These are phyloP conservation scores for Tragelaphus eurycerus DNA, from an alignment of 2,797 vertebrate species.

Conservation along the genomic window DNA sequence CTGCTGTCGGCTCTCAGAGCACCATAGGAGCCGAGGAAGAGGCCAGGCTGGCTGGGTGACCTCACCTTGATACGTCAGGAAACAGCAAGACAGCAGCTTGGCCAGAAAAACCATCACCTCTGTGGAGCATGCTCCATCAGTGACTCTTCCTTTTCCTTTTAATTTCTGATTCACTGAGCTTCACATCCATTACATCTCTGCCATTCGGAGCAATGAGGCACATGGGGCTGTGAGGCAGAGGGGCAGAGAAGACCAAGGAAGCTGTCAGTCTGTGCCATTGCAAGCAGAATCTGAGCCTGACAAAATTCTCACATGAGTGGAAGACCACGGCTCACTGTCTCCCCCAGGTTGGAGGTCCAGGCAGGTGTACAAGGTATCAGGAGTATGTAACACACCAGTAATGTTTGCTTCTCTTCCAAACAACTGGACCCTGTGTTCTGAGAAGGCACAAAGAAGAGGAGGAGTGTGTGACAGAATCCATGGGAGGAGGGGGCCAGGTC, in stretches of 20 bases:
- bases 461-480: neutral
- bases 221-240: neutral
- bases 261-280: neutral
- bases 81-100: neutral
- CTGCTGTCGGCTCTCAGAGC: neutral
- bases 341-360: neutral
- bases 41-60: neutral
- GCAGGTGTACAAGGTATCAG: constrained; percentile 71
- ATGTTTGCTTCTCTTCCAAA: constrained; percentile 73
- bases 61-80: neutral
- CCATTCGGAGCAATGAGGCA: neutral
- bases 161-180: constrained; percentile 54
- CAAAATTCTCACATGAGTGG: constrained; percentile 52
- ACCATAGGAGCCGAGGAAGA: neutral
- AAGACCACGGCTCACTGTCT: neutral
- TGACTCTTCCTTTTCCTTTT: constrained; percentile 23
- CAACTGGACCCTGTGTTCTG: constrained; percentile 67
- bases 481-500: neutral
- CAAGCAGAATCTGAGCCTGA: constrained; percentile 55
- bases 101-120: neutral
- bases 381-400: constrained; percentile 69
- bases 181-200: neutral
- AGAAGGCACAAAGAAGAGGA: constrained; percentile 30
- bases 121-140: rapidly evolving
- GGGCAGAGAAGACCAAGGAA: neutral